Percentiles rank a stretch among this genome's conserved stretches.
Evolutionary conservation across 2,113 vertebrate species (phyloP).

Genomic region (Holacanthus passer): DNA sequence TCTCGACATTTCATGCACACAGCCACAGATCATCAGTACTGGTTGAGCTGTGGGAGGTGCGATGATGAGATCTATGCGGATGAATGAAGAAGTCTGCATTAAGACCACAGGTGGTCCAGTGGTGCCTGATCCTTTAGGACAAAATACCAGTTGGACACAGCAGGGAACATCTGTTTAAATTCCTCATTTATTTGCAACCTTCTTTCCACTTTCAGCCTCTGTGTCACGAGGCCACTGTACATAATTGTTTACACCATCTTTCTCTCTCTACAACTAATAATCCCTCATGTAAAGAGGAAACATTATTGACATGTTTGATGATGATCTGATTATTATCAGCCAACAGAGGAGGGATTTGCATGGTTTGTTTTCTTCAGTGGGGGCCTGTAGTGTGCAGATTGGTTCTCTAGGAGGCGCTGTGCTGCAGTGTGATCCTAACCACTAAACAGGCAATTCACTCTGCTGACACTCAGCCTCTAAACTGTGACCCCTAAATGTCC

Average conservation of each 20-base stretch:
- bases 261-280: not conserved
- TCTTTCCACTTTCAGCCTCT: not conserved
- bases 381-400: constrained; percentile 34
- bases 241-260: not conserved
- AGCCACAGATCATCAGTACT: constrained; percentile 13
- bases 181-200: constrained; percentile 31
- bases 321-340: not conserved
- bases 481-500: constrained; percentile 68
- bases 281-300: not conserved
- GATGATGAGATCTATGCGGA: constrained; percentile 45
- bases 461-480: constrained; percentile 52
- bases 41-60: constrained; percentile 35
- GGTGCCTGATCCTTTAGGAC: constrained; percentile 33
- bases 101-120: constrained; percentile 51
- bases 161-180: constrained; percentile 31
- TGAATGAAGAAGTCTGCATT: constrained; percentile 57
- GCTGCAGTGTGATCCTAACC: constrained; percentile 40
- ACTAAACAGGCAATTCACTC: constrained; percentile 31
- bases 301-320: not conserved
- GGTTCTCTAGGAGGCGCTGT: constrained; percentile 56
- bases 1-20: constrained; percentile 2
- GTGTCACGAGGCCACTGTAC: not conserved
- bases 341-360: not conserved
- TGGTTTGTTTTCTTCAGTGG: not conserved
- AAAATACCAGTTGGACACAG: constrained; percentile 24